These are phyloP conservation scores for Eurytoma adleriae DNA, from an alignment of 2,888 invertebrate genomes.

Conservation along the genomic window DNA sequence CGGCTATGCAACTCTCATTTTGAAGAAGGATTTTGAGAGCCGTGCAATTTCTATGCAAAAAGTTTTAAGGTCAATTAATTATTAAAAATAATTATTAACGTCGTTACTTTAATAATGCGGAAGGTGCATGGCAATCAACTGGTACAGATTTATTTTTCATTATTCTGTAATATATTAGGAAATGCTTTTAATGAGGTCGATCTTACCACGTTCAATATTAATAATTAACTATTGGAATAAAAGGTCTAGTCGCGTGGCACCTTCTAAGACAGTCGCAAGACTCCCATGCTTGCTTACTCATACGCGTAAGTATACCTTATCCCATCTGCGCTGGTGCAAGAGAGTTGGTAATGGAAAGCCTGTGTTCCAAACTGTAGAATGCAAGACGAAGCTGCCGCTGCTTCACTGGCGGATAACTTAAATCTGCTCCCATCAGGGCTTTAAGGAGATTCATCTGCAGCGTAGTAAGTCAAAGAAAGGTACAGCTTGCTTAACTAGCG, in stretches of 20 bases:
- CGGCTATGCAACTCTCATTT: not conserved
- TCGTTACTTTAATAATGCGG: too few relatives aligned
- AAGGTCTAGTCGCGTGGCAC: too few relatives aligned
- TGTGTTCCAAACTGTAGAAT: slow-evolving; percentile 34
- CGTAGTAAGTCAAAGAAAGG: too few relatives aligned
- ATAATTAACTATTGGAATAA: too few relatives aligned
- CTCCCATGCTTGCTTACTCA: slow-evolving; percentile 19
- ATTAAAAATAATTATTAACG: too few relatives aligned
- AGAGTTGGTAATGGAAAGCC: slow-evolving; percentile 33
- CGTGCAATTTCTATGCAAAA: not conserved
- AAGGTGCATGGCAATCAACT: too few relatives aligned
- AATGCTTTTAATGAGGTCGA: too few relatives aligned
- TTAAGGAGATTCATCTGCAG: not conserved
- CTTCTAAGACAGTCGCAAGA: not conserved
- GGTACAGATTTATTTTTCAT: too few relatives aligned
- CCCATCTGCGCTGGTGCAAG: not conserved
- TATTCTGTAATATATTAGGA: too few relatives aligned
- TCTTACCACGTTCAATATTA: too few relatives aligned
- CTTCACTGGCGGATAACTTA: slow-evolving; percentile 3
- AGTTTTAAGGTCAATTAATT: too few relatives aligned
- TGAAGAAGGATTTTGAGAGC: not conserved
- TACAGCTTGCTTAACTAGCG: too few relatives aligned
- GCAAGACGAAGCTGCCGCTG: slow-evolving; percentile 18
- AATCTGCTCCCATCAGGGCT: not conserved
- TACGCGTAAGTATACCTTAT: slow-evolving; percentile 11